Evolutionary conservation across 2,888 invertebrate species (phyloP), one percentile per base, ranked within the genome.

Genomic region (Pyrrhosoma nymphula): DNA sequence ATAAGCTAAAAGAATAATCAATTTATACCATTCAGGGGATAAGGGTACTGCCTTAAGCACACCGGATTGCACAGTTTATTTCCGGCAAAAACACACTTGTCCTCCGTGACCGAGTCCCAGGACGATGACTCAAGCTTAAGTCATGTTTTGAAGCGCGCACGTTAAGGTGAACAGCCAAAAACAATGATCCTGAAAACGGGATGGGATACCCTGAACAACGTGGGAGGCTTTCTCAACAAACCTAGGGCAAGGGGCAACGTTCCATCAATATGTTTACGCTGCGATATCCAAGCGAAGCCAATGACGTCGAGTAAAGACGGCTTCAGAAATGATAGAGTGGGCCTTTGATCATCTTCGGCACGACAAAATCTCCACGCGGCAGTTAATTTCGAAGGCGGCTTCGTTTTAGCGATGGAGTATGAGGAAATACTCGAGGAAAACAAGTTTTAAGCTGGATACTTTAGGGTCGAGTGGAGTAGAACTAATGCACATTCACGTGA

Each of bases 201-300:
- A 14, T 16, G n/a, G 82, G 14, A 30, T 82, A 35, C 35, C 82
- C 16, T 14, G 14, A 35, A 10, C 82, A 35, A 82, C 30, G 30
- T n/a, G 26, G 47, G 12, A 82, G 35, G 82, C 82, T 82, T 82
- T 35, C 35, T 26, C 30, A 82, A 82, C 82, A 30, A 30, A 82
- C 4, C 82, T 26, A 14, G 35, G 14, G 10, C 12, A 69, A 69
- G 69, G n/a, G n/a, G 69, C 69, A 6, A 16, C 30, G 91, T 39
- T 35, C 60, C 60, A 63, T 91, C 91, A 91, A 91, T 18, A 60
- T 91, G 91, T 91, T 91, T 91, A 39, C 60, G 56, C 56, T 20
- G 60, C 60, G 35, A 91, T 60, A 91, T 82, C 82, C 82, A 14
- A 30, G 82, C 18, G 82, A 82, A 26, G 82, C 82, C 82, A 82